Evolutionary conservation across 1,140 invertebrate species (phyloP).

Genomic region (Trypoxylus dichotomus): DNA sequence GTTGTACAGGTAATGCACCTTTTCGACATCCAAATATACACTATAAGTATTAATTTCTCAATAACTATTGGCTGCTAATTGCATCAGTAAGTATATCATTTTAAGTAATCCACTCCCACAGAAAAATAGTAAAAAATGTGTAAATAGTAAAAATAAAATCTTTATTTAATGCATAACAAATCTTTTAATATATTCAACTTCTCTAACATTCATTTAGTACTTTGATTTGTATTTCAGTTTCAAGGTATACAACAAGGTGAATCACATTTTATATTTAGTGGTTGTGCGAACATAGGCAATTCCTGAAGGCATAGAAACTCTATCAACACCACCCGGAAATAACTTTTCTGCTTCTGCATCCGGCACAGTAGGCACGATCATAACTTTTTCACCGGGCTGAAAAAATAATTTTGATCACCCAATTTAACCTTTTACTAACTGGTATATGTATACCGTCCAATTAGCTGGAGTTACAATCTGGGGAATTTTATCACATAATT

Average conservation of each 20-base stretch:
- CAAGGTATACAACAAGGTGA: background rate
- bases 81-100: too few species aligned
- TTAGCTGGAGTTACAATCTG: slow-evolving; percentile 86
- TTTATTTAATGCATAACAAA: too few species aligned
- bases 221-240: too few species aligned
- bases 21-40: too few species aligned
- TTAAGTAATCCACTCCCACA: too few species aligned
- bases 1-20: too few species aligned
- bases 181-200: too few species aligned
- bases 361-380: slow-evolving; percentile 76
- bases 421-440: background rate
- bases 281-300: slow-evolving; percentile 80
- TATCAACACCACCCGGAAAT: slow-evolving; percentile 74
- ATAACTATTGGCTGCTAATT: too few species aligned
- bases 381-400: slow-evolving; percentile 78
- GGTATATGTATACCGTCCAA: slow-evolving; percentile 67
- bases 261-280: slow-evolving; percentile 58
- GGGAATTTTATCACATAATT: slow-evolving; percentile 71
- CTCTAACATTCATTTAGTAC: too few species aligned
- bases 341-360: slow-evolving; percentile 70
- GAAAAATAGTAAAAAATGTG: too few species aligned
- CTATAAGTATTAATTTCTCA: too few species aligned
- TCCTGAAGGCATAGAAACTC: slow-evolving; percentile 75
- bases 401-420: slow-evolving; percentile 43
- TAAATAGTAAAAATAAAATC: too few species aligned